These are phyloP conservation scores for Scomber scombrus DNA, from an alignment of 2,113 vertebrate genomes.

Conservation along the genomic window DNA sequence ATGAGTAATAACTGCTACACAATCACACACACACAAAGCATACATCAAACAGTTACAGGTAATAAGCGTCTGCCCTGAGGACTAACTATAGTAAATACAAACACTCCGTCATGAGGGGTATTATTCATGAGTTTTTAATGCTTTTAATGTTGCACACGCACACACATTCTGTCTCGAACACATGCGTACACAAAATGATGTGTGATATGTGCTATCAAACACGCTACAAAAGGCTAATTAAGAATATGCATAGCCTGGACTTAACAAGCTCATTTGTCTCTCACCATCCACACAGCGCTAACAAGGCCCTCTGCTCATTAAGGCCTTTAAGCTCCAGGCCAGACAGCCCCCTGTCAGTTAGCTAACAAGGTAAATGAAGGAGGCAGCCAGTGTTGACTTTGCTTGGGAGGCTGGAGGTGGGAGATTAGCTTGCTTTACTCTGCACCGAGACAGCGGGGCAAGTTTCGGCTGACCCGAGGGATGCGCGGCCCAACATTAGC, in stretches of 20 bases:
- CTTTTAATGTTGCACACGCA: constrained; percentile 25
- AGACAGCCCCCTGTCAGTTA: constrained; percentile 68
- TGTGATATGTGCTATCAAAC: constrained; percentile 53
- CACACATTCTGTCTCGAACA: constrained; percentile 18
- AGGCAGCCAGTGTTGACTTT: constrained; percentile 69
- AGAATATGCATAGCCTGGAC: constrained; percentile 71
- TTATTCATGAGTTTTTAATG: constrained; percentile 40
- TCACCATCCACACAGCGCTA: constrained; percentile 58
- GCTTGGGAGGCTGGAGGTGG: constrained; percentile 56
- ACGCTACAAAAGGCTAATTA: constrained; percentile 76
- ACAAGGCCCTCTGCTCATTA: constrained; percentile 75
- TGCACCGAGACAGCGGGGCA: constrained; percentile 61
- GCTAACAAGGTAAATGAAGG: constrained; percentile 75
- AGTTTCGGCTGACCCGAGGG: constrained; percentile 53
- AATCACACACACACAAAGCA: background rate
- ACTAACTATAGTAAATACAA: constrained; percentile 8
- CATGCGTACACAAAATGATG: constrained; percentile 30
- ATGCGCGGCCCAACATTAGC: constrained; percentile 17
- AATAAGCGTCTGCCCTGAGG: background rate
- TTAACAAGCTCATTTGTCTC: constrained; percentile 76
- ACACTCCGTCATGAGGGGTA: background rate
- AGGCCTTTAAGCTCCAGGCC: constrained; percentile 67
- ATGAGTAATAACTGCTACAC: background rate
- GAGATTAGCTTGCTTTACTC: constrained; percentile 69
- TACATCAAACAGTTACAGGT: constrained; percentile 15